Evolutionary conservation across 2,797 vertebrate species (phyloP).

Genomic region (Dendrocincla fuliginosa): DNA sequence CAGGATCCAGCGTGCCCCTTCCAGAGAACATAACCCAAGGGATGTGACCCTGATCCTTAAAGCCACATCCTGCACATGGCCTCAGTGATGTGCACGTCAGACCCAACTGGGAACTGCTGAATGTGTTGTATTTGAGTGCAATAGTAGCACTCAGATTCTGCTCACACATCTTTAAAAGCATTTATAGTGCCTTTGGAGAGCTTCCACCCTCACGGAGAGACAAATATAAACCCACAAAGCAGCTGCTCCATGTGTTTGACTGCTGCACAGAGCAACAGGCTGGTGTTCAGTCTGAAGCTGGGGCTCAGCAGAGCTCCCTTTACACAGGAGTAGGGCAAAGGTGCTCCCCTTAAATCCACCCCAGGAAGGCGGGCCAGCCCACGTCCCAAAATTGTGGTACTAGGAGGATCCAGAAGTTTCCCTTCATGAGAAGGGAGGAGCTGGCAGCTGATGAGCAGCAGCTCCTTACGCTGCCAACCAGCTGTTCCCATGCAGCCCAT

Average conservation of each 20-base stretch:
- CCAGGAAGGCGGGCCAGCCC: neutral
- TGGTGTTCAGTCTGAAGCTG: neutral
- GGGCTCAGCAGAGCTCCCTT: neutral
- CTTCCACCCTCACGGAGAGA: neutral
- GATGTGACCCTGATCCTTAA: neutral
- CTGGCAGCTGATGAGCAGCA: neutral
- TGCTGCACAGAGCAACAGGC: neutral
- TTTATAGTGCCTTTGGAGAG: neutral
- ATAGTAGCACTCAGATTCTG: neutral
- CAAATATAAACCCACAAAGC: neutral
- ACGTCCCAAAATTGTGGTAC: neutral
- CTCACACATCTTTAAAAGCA: neutral
- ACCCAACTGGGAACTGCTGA: neutral
- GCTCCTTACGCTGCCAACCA: neutral
- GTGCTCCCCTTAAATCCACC: fast-evolving
- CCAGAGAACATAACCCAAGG: fast-evolving
- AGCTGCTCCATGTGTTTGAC: neutral
- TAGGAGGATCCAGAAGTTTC: neutral
- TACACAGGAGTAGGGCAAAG: neutral
- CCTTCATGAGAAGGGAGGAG: neutral
- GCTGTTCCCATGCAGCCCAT: neutral
- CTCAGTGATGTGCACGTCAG: fast-evolving
- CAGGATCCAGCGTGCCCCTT: fast-evolving
- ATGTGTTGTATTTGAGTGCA: neutral
- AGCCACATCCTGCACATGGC: neutral